These are phyloP conservation scores for Siphonodentalium dalli DNA, from an alignment of 2,888 invertebrate species.

Conservation along the genomic window DNA sequence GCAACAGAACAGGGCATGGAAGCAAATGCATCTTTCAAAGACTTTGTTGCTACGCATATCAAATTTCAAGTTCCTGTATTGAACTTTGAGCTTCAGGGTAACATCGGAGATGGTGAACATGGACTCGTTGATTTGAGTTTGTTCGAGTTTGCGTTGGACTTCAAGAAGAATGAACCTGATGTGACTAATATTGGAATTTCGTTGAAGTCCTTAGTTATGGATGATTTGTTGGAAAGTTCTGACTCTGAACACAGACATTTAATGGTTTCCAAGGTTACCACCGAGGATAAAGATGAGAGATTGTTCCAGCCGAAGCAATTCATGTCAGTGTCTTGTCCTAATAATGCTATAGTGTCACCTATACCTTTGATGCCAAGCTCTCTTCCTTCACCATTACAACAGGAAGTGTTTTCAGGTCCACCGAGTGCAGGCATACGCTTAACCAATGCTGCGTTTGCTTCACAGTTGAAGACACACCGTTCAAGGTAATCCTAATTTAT, in stretches of 20 bases:
- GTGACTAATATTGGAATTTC: slow-evolving; percentile 78
- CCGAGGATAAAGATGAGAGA: slow-evolving; percentile 18
- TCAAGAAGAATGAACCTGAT: slow-evolving; percentile 74
- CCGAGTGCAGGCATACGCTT: neutral
- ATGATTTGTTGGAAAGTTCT: slow-evolving; percentile 82
- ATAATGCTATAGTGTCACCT: slow-evolving; percentile 54
- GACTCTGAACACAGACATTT: slow-evolving; percentile 84
- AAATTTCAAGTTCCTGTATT: slow-evolving; percentile 58
- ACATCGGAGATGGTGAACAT: slow-evolving; percentile 61
- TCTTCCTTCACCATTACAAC: slow-evolving; percentile 49
- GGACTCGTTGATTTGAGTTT: slow-evolving; percentile 83
- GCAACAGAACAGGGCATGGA: slow-evolving; percentile 1
- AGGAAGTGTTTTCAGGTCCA: no score
- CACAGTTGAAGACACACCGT: no score
- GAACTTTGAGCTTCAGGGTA: slow-evolving; percentile 57
- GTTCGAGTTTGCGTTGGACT: slow-evolving; percentile 80
- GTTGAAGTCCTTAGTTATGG: slow-evolving; percentile 85
- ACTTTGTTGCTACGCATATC: slow-evolving; percentile 42
- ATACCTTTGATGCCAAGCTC: slow-evolving; percentile 69
- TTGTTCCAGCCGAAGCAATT: slow-evolving; percentile 59
- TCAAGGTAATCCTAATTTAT: no score
- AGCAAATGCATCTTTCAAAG: neutral
- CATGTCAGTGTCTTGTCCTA: slow-evolving; percentile 82
- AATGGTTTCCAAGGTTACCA: slow-evolving; percentile 68
- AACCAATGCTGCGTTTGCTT: neutral